Percentiles rank a stretch among this genome's conserved stretches.
These are phyloP conservation scores for Zaprionus obscuricornis DNA, from an alignment of 2,888 invertebrate species.

Conservation along the genomic window DNA sequence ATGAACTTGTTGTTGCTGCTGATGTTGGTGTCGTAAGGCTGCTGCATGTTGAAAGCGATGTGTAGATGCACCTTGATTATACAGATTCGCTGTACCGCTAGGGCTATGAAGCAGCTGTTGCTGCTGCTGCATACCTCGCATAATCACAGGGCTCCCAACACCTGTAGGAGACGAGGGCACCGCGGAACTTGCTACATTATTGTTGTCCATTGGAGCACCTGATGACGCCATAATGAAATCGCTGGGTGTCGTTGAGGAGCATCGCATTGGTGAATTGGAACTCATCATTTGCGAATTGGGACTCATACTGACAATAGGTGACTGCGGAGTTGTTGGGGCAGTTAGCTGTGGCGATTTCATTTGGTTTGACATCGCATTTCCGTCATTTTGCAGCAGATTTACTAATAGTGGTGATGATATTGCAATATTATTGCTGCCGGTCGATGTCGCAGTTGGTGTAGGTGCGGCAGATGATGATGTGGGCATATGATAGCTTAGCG, in stretches of 20 bases:
- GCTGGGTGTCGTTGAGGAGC: constrained; percentile 66
- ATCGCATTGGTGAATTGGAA: constrained; percentile 74
- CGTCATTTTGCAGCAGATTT: constrained; percentile 95
- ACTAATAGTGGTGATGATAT: constrained; percentile 95
- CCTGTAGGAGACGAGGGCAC: constrained; percentile 79
- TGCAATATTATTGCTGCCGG: constrained; percentile 86
- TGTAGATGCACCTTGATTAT: constrained; percentile 51
- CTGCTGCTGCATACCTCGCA: constrained; percentile 67
- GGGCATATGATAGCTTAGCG: constrained; percentile 40
- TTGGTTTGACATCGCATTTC: constrained; percentile 71
- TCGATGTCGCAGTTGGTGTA: constrained; percentile 52
- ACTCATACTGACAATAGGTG: constrained; percentile 67
- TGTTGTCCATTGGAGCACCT: constrained; percentile 40
- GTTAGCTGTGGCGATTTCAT: constrained; percentile 72
- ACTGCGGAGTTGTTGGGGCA: constrained; percentile 55
- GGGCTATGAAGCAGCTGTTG: constrained; percentile 72
- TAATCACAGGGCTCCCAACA: constrained; percentile 43
- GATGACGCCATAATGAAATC: constrained; percentile 64
- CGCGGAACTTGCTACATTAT: constrained; percentile 57
- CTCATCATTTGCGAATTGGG: constrained; percentile 63
- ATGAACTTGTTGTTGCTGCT: constrained; percentile 72
- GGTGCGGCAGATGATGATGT: constrained; percentile 15
- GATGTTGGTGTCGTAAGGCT: constrained; percentile 62
- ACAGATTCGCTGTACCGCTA: constrained; percentile 64
- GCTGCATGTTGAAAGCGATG: constrained; percentile 71